Base-by-base conservation (phyloP, 2,797 vertebrate genomes). In the Echiichthys vipera region DNA sequence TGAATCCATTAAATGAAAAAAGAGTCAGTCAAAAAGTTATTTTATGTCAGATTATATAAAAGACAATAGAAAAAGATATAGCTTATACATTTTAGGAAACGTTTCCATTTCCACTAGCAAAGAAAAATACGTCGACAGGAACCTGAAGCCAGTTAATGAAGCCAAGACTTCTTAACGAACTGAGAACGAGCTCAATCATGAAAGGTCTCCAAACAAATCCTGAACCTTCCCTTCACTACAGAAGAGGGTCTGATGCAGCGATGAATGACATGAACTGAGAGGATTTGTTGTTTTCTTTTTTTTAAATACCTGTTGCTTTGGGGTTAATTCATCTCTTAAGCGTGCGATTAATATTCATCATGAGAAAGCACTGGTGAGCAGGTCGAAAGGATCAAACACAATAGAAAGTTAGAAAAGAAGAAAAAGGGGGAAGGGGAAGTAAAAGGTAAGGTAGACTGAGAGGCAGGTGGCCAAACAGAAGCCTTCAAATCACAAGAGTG, bases 311-410 rank as follows among this genome's bases (percentile, higher is more conserved):
- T 95, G 92, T 70, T 84, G 87, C 84, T 89, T 90, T 90, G 89
- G 80, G 90, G 91, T 66, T 87, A 91, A 91, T 90, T 93, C 94
- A 94, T 93, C 94, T 95, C 91, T 91, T 94, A 93, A 91, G 77
- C 49, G 84, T 83, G 94, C 88, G 90, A 93, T 78, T 88, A 91
- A 89, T 84, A 95, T 80, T 93, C 92, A 92, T 93, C 94, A 89
- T 91, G 93, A 93, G 90, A 93, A 94, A 93, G 93, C 92, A 82
- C 89, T 80, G 92, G 92, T 88, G 87, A 93, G 93, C 81, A 17
- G 83, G 90, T 92, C 68, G 82, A 83, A 84, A 82, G 89, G 91
- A 93, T 90, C 91, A 94, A 93, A 93, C 85, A 93, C 83, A 90
- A 91, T 70, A 90, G 82, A 78, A 92, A 74, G 90, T 94, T 93